Evolutionary conservation across 2,113 vertebrate genomes (phyloP), one percentile per base, ranked within the genome.

Genomic region (Sturnira hondurensis): DNA sequence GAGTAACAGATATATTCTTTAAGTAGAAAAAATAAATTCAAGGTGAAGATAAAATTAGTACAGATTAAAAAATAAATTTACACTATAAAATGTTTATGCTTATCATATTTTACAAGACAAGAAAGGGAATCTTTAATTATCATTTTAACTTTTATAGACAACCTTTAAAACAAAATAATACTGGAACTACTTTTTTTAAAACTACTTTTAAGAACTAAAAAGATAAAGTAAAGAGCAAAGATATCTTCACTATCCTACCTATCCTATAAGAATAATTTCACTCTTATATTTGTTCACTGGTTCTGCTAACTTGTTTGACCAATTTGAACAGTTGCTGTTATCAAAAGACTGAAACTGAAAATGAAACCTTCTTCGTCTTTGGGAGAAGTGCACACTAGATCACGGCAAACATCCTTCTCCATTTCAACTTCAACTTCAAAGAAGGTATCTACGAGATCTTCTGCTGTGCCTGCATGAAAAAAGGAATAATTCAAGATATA

Each of bases 381-480:
- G 97, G 98, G 98, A 97, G 99, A 99, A 96, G 99, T 99, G 98
- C 99, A 99, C 96, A 99, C 99, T 43, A 99, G 98, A 86, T 99
- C 99, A 98, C 99, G 99, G 98, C 99, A 99, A 97, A 99, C 98
- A n/a, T 99, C 99, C 98, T 99, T 99, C 96, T 99, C 99, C 99
- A 99, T 99, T 98, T 99, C 99, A 98, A 99, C 99, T 98, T 99
- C 99, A 58, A 99, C 99, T 98, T 99, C 99, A 98, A 99, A 99
- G 98, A 99, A 99, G 16, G 99, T 99, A 97, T 99, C 99, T 97
- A 99, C 98, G 98, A 99, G 98, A 97, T 99, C 99, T 94, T 99
- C 99, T 20, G 99, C 98, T 95, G 99, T 98, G 87, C 99, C 99
- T 98, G 67, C 1, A 96, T 28, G 97, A 95, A 97, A 61, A 63